Base-by-base conservation (phyloP, 2,113 vertebrate genomes). In the Coryphaenoides rupestris region DNA sequence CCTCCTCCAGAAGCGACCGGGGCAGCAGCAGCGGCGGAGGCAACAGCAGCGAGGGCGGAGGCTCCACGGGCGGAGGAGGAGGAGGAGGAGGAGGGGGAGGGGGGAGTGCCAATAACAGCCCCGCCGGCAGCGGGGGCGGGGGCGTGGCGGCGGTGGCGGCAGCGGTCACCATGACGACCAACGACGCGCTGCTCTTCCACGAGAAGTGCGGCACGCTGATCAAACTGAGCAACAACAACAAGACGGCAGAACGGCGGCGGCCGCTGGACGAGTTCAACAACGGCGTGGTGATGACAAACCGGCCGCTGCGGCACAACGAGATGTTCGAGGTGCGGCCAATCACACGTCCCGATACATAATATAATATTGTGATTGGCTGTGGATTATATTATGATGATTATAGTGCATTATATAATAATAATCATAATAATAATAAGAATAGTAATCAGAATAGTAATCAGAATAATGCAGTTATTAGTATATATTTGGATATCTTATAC, bases 191-290 rank as follows among this genome's bases (percentile, higher is more conserved):
- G 65, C 92, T 96, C 21, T 96, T 96, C 74, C 95, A 96, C 0
- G 94, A 95, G 84, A 96, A 96, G 70, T 96, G 95, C n/a, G 95
- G 95, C 28, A 93, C 94, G 0, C 90, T 96, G 76, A 96, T 96
- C 87, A 95, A 95, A 76, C 91, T 96, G 55, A 95, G 94, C 90
- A 96, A 95, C 87, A 95, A 93, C 68, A 92, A 95, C 85, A 95
- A 95, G 84, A 96, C 94, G 0, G 95, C 93, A 0, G 94, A 96
- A 83, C 88, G 94, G 55, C 84, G 94, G 47, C 87, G 94, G 45
- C 95, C 95, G 1, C 89, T 96, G 63, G 95, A 95, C 28, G 94
- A 96, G 82, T 96, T 96, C 86, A 96, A 96, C 83, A 96, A 95
- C 1, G 95, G 95, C 0, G 94, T 96, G 14, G 95, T 96, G 71